Evolutionary conservation across 2,797 vertebrate species (phyloP).

Genomic region (Sebastes paucispinis): DNA sequence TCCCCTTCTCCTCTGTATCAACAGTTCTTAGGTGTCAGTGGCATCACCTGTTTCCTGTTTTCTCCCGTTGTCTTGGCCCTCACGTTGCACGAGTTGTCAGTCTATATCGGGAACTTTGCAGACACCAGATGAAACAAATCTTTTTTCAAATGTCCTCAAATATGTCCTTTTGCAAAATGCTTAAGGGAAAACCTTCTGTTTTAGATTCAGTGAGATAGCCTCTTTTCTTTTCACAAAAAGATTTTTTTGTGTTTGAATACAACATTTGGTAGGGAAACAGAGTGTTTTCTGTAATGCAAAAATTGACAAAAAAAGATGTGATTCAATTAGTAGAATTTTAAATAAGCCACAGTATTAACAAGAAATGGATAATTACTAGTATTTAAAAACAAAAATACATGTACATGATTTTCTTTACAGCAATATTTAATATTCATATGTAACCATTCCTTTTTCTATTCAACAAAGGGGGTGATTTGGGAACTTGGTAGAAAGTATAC

Average conservation of each 20-base stretch:
- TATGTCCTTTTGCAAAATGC: background rate
- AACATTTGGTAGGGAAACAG: background rate
- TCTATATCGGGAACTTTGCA: background rate
- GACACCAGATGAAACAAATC: background rate
- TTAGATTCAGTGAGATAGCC: accelerated
- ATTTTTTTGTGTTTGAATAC: background rate
- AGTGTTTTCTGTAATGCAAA: background rate
- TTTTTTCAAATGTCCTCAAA: background rate
- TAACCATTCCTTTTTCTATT: too few species aligned
- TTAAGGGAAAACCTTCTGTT: background rate
- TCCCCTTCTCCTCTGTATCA: conserved; percentile 23
- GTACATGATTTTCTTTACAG: background rate
- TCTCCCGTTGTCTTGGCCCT: background rate
- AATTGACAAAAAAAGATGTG: background rate
- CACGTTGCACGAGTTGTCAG: background rate
- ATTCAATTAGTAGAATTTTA: background rate
- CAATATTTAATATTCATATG: too few species aligned
- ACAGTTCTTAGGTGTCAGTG: conserved; percentile 30
- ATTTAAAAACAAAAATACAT: background rate
- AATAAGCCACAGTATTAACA: background rate
- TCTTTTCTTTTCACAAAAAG: background rate
- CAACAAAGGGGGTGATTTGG: too few species aligned
- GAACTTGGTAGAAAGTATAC: background rate
- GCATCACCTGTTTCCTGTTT: conserved; percentile 51
- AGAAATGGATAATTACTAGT: background rate